Evolutionary conservation across 1,140 invertebrate species (phyloP).

Genomic region (Penaeus chinensis): DNA sequence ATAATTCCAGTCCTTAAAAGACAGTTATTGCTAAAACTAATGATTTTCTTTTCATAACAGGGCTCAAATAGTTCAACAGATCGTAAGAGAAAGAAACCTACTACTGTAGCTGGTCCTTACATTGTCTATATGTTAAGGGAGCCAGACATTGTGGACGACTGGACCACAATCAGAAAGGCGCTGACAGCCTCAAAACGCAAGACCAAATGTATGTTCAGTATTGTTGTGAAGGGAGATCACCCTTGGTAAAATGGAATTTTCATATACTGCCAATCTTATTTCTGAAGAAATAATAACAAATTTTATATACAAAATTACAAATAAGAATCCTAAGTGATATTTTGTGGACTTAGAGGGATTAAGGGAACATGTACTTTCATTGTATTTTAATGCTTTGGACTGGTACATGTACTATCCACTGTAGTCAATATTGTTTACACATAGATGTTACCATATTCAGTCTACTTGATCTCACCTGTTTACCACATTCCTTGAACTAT

Average conservation of each 20-base stretch:
- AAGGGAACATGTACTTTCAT: too few species aligned
- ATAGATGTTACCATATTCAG: too few species aligned
- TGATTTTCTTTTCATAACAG: slow-evolving; percentile 1
- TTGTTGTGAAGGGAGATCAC: not conserved
- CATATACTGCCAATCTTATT: not conserved
- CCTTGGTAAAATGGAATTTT: not conserved
- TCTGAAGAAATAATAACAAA: not conserved
- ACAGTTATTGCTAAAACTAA: not conserved
- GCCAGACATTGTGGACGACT: slow-evolving; percentile 94
- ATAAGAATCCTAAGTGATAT: too few species aligned
- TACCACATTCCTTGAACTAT: too few species aligned
- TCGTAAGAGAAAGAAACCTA: slow-evolving; percentile 68
- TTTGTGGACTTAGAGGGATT: too few species aligned
- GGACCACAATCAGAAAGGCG: slow-evolving; percentile 91
- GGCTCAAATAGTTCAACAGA: slow-evolving; percentile 67
- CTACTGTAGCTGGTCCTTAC: slow-evolving; percentile 86
- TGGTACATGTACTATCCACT: too few species aligned
- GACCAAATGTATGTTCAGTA: slow-evolving; percentile 60
- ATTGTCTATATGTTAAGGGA: slow-evolving; percentile 97
- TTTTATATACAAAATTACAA: too few species aligned
- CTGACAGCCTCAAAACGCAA: slow-evolving; percentile 69
- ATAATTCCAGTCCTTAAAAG: not conserved
- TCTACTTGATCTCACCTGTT: too few species aligned
- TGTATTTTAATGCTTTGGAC: too few species aligned
- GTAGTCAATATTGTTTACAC: too few species aligned